Base-by-base conservation (phyloP, 2,888 invertebrate genomes). In the Archaeoteleia sp. region DNA sequence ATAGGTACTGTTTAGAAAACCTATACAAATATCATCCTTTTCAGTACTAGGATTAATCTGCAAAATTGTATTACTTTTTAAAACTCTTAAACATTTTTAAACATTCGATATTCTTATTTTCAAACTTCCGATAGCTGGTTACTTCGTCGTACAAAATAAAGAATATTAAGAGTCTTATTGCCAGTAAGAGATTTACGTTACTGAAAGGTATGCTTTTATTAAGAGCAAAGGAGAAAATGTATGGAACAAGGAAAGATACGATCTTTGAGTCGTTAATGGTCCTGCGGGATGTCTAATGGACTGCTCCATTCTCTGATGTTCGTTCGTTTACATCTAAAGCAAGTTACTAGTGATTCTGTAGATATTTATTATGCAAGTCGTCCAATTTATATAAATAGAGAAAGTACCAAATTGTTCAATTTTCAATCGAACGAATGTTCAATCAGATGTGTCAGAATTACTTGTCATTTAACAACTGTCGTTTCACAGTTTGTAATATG, bases 251-350 rank as follows among this genome's bases (percentile, higher is more conserved):
- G 30, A 35, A 37, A 45, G 45, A 29, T 25, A 25, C 49, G 27
- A 12, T 49, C 46, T 54, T 42, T 32, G 42, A 54, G 42, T 23
- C 34, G 46, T 34, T 32, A 43, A 54, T 54, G 78, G 74, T 75
- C 70, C 74, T 77, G 70, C 60, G 76, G 74, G 74, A 78, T 76
- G 72, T 71, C 72, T 78, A 78, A 79, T 78, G 78, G 78, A 70
- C 70, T 70, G 65, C 65, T 68, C 57, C 61, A 67, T 51, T 55
- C 53, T 54, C 49, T 67, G 53, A 49, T 48, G 61, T 67, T 55
- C 71, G n/a, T n/a, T n/a, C 73, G 73, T 72, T 74, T 75, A 71
- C 71, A 69, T 61, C 60, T 67, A 61, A 70, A 77, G 70, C 70
- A 72, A 77, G 77, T 77, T 78, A 73, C 66, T 14, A 10, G 12